These are phyloP conservation scores for Sylvilagus floridanus DNA, from an alignment of 2,797 vertebrate genomes.

Conservation along the genomic window DNA sequence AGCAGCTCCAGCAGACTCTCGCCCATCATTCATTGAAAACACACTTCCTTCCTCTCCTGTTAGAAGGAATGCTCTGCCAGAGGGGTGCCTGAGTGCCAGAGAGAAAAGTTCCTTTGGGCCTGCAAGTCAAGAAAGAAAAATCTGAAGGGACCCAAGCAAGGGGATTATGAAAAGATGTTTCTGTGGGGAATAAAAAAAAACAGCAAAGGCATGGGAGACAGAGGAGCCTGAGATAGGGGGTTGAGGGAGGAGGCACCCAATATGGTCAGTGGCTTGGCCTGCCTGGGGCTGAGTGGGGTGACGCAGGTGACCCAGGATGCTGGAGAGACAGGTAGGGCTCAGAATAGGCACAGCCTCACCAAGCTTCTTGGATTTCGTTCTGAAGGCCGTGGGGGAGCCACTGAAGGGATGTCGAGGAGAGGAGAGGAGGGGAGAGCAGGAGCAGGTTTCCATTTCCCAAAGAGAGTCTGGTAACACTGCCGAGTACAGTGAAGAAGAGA, in stretches of 20 bases:
- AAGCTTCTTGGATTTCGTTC: neutral
- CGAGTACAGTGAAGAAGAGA: neutral
- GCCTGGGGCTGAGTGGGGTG: neutral
- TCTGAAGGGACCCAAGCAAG: neutral
- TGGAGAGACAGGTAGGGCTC: neutral
- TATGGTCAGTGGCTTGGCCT: neutral
- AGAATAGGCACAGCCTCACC: neutral
- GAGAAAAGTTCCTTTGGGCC: neutral
- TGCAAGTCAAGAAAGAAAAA: neutral
- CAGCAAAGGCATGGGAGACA: fast-evolving
- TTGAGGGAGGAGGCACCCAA: too few species aligned
- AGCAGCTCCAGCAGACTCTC: neutral
- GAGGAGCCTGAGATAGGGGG: neutral
- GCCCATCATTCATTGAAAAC: neutral
- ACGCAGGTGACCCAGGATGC: neutral
- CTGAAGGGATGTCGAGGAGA: neutral
- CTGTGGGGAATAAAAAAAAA: neutral
- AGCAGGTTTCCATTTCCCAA: neutral
- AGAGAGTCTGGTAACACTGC: neutral
- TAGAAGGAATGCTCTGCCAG: neutral
- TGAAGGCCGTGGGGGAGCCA: neutral
- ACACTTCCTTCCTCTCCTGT: neutral
- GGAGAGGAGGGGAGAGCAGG: neutral
- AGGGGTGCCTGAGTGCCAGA: neutral
- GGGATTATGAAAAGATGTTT: neutral